phyloP scores from a whole-genome alignment of 2,797 vertebrate genomes.

The Mus caroli region DNA sequence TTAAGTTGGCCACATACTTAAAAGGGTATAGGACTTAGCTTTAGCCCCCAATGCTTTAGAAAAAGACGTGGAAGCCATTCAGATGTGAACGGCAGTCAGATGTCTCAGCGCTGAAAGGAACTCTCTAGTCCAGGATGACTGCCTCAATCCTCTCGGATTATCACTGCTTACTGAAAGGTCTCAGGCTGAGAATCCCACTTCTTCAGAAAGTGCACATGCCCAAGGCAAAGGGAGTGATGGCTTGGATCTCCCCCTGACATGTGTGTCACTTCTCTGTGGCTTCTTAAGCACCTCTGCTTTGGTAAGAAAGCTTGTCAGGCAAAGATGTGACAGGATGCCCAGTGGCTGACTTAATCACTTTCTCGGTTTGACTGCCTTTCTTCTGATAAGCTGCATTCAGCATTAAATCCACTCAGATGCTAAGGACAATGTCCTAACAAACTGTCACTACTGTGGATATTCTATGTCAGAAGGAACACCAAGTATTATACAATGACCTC shows the following conservation, averaged over 20 bases:
- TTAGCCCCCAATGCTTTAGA: background rate
- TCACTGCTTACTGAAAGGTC: conserved; percentile 60
- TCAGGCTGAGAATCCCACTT: conserved; percentile 45
- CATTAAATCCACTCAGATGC: conserved; percentile 23
- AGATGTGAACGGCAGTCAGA: conserved; percentile 56
- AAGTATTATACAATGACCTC: background rate
- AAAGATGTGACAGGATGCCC: conserved; percentile 35
- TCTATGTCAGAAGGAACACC: background rate
- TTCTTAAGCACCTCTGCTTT: conserved; percentile 66
- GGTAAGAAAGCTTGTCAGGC: conserved; percentile 49
- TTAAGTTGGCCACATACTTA: conserved; percentile 63
- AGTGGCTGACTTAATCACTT: conserved; percentile 12
- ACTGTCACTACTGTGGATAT: background rate
- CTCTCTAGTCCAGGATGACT: conserved; percentile 55
- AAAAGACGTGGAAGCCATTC: conserved; percentile 66
- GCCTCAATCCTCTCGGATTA: conserved; percentile 75
- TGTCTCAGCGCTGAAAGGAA: conserved; percentile 67
- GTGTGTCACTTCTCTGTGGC: conserved; percentile 68
- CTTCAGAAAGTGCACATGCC: conserved; percentile 51
- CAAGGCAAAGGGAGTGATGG: conserved; percentile 67
- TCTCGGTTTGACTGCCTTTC: background rate
- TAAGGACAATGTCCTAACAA: background rate
- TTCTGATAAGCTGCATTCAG: conserved; percentile 27
- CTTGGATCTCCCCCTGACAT: conserved; percentile 65
- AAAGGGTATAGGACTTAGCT: conserved; percentile 56